Evolutionary conservation across 2,113 vertebrate genomes (phyloP).

Genomic region (Trogon melanurus): DNA sequence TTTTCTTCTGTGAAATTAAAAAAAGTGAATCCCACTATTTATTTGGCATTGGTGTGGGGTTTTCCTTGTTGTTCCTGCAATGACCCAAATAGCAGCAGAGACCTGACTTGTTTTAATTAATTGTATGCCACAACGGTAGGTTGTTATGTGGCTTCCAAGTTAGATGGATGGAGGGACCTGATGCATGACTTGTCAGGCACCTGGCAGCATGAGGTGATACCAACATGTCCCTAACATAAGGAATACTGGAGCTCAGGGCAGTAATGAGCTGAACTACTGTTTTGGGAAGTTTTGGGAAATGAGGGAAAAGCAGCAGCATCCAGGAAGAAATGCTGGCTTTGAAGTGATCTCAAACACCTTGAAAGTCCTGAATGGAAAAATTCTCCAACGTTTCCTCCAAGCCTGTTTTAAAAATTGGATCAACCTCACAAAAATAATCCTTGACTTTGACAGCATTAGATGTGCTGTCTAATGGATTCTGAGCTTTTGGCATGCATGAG

Average conservation of each 20-base stretch:
- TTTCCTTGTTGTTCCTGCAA: not conserved
- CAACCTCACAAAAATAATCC: not conserved
- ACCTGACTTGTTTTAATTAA: not conserved
- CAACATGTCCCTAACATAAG: accelerated
- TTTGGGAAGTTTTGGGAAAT: not conserved
- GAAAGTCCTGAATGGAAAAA: not conserved
- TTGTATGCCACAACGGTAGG: accelerated
- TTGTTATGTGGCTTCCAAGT: not conserved
- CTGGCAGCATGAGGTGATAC: not conserved
- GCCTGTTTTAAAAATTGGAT: not conserved
- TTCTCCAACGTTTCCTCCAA: not conserved
- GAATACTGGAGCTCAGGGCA: not conserved
- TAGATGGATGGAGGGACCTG: not conserved
- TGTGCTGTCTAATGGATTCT: not conserved
- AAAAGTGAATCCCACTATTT: not conserved
- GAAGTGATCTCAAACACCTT: not conserved
- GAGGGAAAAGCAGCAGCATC: not conserved
- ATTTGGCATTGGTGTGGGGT: not conserved
- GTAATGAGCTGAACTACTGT: not conserved
- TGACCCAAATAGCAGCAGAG: not conserved
- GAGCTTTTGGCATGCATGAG: not conserved
- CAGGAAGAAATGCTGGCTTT: not conserved
- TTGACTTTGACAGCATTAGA: not conserved
- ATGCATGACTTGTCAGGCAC: not conserved
- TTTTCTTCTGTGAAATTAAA: not conserved